Base-by-base conservation (phyloP, 2,113 vertebrate species). In the Triplophysa dalaica region DNA sequence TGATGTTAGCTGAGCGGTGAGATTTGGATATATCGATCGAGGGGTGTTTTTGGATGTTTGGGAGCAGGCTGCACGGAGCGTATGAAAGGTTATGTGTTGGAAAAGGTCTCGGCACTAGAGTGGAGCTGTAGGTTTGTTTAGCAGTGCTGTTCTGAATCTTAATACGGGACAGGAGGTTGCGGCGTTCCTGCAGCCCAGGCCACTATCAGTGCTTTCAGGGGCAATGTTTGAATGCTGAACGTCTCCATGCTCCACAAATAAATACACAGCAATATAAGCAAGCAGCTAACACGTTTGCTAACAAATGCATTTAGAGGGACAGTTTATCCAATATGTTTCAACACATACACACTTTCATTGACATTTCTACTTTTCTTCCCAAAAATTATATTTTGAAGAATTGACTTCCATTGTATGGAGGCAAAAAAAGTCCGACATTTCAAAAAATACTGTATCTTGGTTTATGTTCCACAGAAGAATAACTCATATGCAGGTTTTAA, bases 31-130 rank as follows among this genome's bases (percentile, higher is more conserved):
- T 41, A 79, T 72, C 26, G 77, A 70, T 72, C 58, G 22, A 64
- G 26, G 78, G 63, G 52, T 69, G 64, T 69, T 68, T 75, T 67
- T 50, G 64, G 63, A 68, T 81, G 72, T 58, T 61, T 54, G 77
- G 63, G 70, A 66, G 75, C 75, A 77, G 58, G 60, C 75, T 65
- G 43, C 64, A 45, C 24, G 26, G 58, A 52, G 64, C n/a, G n/a
- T 54, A 70, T 63, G 65, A 83, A 75, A 83, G 70, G 64, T 67
- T 75, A 73, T 52, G 68, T 78, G 56, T 48, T 70, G 70, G 52
- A 72, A 79, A 83, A 83, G 56, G 70, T 75, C 70, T 70, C 58
- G 24, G 33, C 43, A 63, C 73, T 70, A 38, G 80, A 76, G 66
- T 64, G 70, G 56, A 75, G 68, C 50, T 54, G 58, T 29, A 75